Percentiles rank a stretch among this genome's conserved stretches.
These are phyloP conservation scores for Bombus huntii DNA, from an alignment of 1,140 invertebrate species.

Conservation along the genomic window DNA sequence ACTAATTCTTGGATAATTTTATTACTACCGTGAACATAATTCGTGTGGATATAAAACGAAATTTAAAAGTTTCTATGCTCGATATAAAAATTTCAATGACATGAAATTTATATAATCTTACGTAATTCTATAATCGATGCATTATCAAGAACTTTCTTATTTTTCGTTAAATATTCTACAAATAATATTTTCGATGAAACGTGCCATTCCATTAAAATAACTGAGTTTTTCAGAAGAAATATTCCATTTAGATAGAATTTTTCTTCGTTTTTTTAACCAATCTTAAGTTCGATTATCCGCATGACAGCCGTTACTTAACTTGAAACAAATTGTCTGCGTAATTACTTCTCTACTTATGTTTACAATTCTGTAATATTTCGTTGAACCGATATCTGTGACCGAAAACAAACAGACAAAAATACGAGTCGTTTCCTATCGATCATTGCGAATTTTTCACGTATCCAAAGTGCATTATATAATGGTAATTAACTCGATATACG, in stretches of 20 bases:
- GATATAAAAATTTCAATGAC: background rate
- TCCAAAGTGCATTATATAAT: background rate
- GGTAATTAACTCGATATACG: background rate
- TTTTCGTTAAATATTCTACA: background rate
- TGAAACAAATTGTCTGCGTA: background rate
- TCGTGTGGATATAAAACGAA: background rate
- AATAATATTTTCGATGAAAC: background rate
- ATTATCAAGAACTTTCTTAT: background rate
- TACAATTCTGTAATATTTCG: conserved; percentile 7
- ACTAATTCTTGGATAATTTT: background rate
- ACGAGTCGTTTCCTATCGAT: conserved; percentile 4
- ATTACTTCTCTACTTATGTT: conserved; percentile 2
- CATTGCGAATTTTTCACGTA: background rate
- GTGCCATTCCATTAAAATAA: background rate
- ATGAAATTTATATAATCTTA: background rate
- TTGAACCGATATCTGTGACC: background rate
- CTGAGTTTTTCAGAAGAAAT: too few relatives aligned
- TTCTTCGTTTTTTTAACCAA: background rate
- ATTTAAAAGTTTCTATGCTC: background rate
- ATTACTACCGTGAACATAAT: background rate
- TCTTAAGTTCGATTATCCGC: too few relatives aligned
- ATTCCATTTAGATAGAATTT: background rate
- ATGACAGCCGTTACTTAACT: too few relatives aligned
- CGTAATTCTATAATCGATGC: background rate
- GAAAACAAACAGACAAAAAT: conserved; percentile 8